These are phyloP conservation scores for Nothobranchius kuhntae DNA, from an alignment of 2,113 vertebrate species.

Conservation along the genomic window DNA sequence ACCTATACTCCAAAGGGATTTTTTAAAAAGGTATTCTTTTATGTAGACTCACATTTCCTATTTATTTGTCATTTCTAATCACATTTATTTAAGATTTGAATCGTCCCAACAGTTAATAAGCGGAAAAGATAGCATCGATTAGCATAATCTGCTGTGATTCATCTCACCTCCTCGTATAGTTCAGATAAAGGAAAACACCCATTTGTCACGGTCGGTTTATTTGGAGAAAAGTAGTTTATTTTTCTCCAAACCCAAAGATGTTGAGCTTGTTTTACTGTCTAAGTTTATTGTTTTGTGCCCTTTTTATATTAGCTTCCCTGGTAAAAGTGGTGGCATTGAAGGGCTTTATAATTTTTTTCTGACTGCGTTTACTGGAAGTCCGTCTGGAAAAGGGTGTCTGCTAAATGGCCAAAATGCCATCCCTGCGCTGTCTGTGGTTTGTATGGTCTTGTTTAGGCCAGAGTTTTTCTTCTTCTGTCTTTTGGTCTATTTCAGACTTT, in stretches of 20 bases:
- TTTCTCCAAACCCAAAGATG: conserved; percentile 55
- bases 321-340: conserved; percentile 27
- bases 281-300: conserved; percentile 37
- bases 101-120: conserved; percentile 40
- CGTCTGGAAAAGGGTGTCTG: conserved; percentile 61
- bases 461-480: conserved; percentile 61
- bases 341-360: conserved; percentile 36
- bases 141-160: conserved; percentile 57
- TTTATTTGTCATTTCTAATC: conserved; percentile 32
- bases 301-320: conserved; percentile 41
- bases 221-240: conserved; percentile 49
- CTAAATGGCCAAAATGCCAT: conserved; percentile 66
- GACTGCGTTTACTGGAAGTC: conserved; percentile 62
- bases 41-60: not conserved
- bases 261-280: conserved; percentile 45
- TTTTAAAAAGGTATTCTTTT: not conserved
- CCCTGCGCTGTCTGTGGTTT: conserved; percentile 65
- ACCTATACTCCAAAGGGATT: too few relatives aligned
- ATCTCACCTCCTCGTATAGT: conserved; percentile 52
- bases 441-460: conserved; percentile 66
- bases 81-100: conserved; percentile 29
- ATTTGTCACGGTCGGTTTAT: conserved; percentile 71
- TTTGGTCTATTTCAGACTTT: conserved; percentile 63
- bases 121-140: conserved; percentile 56
- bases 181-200: conserved; percentile 69